Conservation (phyloP, 2,888 invertebrate genomes). For the Orthosia gothica region DNA sequence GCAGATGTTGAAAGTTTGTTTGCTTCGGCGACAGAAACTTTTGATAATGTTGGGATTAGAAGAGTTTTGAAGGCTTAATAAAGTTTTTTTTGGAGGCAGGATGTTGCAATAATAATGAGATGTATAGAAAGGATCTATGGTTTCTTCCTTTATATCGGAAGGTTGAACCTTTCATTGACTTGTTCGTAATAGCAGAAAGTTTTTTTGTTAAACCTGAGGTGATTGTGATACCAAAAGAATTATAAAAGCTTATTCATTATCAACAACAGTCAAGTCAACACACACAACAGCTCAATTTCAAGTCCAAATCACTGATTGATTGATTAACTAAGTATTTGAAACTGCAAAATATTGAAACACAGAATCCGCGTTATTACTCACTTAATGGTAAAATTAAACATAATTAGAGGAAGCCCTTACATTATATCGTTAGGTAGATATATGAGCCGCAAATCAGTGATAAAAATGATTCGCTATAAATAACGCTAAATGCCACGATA, state of each 20-base stretch:
- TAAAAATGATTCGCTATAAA: conserved; percentile 71
- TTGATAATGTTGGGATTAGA: conserved; percentile 79
- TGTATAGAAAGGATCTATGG: conserved; percentile 12
- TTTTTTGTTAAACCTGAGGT: background rate
- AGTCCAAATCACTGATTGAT: no score
- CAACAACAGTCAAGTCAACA: no score
- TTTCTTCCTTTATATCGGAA: conserved; percentile 1
- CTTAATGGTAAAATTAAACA: background rate
- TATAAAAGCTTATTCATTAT: no score
- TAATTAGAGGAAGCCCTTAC: background rate
- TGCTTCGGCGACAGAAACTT: conserved; percentile 81
- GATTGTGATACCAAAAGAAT: background rate
- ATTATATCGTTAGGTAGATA: conserved; percentile 35
- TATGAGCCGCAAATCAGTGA: conserved; percentile 56
- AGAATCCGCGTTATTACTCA: background rate
- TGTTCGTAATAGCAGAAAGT: background rate
- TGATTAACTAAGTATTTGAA: no score
- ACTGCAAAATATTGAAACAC: background rate
- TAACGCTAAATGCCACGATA: conserved; percentile 74
- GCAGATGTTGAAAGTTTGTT: conserved; percentile 89
- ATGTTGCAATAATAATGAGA: conserved; percentile 59
- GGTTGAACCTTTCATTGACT: conserved; percentile 6
- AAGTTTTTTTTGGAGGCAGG: conserved; percentile 61
- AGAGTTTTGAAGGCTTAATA: conserved; percentile 73
- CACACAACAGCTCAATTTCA: no score